phyloP scores from a whole-genome alignment of 2,888 invertebrate species.

The Mythimna pallens region DNA sequence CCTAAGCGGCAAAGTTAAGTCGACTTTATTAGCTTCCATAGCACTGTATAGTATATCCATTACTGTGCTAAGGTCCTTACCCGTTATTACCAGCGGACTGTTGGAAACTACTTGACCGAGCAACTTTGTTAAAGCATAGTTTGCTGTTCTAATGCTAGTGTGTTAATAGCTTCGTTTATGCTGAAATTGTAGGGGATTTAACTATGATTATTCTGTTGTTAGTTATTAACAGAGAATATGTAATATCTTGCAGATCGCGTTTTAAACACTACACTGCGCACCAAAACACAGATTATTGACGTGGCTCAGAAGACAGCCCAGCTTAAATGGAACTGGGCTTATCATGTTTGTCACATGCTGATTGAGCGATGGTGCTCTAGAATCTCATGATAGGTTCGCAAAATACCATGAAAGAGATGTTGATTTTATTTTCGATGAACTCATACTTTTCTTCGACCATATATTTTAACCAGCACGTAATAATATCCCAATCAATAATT shows the following conservation, averaged over 20 bases:
- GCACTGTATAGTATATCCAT: slow-evolving; percentile 1
- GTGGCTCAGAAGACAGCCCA: too few relatives aligned
- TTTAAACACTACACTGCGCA: too few relatives aligned
- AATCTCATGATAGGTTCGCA: too few relatives aligned
- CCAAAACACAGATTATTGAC: too few relatives aligned
- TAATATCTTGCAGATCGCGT: background rate
- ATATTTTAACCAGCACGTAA: slow-evolving; percentile 2
- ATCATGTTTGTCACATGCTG: too few relatives aligned
- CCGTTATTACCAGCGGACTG: slow-evolving; percentile 42
- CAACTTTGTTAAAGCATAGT: slow-evolving; percentile 41
- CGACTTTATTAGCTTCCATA: slow-evolving; percentile 9
- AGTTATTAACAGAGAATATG: background rate
- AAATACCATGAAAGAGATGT: too few relatives aligned
- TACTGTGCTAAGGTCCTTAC: slow-evolving; percentile 6
- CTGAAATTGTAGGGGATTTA: background rate
- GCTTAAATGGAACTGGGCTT: too few relatives aligned
- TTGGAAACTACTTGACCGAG: slow-evolving; percentile 57
- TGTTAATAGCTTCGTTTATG: slow-evolving; percentile 35
- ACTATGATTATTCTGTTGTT: slow-evolving; percentile 1
- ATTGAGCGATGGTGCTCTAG: too few relatives aligned
- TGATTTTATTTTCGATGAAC: background rate
- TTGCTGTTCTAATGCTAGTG: slow-evolving; percentile 23
- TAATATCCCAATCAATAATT: slow-evolving; percentile 24
- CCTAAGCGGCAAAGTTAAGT: background rate
- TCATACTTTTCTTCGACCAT: background rate